Percentiles rank a stretch among this genome's conserved stretches.
Conservation (phyloP, 2,797 vertebrate genomes). For the Characodon lateralis region DNA sequence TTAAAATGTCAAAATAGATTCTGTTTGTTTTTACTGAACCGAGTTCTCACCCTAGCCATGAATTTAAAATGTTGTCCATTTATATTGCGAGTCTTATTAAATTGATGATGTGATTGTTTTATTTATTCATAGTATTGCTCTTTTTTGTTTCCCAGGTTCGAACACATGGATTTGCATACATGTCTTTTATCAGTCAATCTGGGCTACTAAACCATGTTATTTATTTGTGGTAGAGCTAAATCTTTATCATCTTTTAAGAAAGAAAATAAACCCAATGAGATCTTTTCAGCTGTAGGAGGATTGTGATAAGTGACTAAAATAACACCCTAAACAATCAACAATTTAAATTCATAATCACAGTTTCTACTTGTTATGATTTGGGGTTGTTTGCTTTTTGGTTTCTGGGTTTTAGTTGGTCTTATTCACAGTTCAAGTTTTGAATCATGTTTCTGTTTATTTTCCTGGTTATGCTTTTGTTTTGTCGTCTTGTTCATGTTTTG, state of each 20-base stretch:
- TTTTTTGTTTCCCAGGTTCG: constrained; percentile 36
- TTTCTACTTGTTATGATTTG: too few relatives aligned
- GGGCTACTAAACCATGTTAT: constrained; percentile 42
- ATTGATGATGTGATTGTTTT: constrained; percentile 25
- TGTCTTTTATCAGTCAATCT: constrained; percentile 34
- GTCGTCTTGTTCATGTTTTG: too few relatives aligned
- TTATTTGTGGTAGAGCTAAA: constrained; percentile 32
- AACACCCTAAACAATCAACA: constrained; percentile 7
- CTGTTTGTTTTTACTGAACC: background rate
- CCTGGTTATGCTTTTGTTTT: too few relatives aligned
- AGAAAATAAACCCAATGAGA: constrained; percentile 15
- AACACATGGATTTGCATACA: constrained; percentile 28
- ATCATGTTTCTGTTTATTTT: too few relatives aligned
- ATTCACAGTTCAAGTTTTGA: too few relatives aligned
- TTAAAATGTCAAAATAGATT: background rate
- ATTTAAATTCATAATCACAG: constrained; percentile 30
- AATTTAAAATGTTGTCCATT: constrained; percentile 12
- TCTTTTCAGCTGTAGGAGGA: constrained; percentile 19
- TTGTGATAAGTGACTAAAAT: constrained; percentile 31
- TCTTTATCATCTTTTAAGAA: constrained; percentile 23
- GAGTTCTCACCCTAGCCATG: background rate
- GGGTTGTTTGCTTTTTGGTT: too few relatives aligned
- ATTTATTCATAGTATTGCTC: constrained; percentile 20
- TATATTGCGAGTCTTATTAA: constrained; percentile 5
- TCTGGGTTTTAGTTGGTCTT: too few relatives aligned